A percentile compares a stretch with the other conserved stretches of the same genome.
Evolutionary conservation across 1,140 invertebrate genomes (phyloP).

Genomic region (Drosophila oshimai): DNA sequence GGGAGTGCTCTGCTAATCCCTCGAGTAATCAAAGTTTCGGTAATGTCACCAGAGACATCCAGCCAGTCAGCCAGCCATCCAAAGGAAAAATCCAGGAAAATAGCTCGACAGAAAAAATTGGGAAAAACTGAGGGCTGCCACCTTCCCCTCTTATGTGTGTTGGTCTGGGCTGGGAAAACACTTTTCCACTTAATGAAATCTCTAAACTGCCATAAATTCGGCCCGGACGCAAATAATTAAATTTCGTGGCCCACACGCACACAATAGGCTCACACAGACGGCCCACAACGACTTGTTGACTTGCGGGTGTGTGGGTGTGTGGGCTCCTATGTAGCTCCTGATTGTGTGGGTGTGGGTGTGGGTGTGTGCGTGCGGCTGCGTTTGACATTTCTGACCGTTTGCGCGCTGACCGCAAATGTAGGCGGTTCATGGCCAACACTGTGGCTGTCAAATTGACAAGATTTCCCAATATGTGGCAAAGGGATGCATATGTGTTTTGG

Average conservation of each 20-base stretch:
- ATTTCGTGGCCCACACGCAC: constrained; percentile 60
- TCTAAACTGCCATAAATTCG: constrained; percentile 81
- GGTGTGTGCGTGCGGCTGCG: constrained; percentile 14
- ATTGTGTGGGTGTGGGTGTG: background rate
- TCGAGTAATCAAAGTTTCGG: constrained; percentile 80
- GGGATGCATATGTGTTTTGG: background rate
- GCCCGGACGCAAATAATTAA: constrained; percentile 78
- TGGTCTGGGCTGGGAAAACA: constrained; percentile 52
- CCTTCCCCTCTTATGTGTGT: background rate
- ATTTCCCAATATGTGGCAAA: constrained; percentile 5
- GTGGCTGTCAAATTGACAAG: constrained; percentile 45
- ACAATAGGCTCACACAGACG: constrained; percentile 15
- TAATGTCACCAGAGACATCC: constrained; percentile 60
- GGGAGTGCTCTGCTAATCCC: constrained; percentile 66
- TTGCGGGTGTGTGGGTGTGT: constrained; percentile 27
- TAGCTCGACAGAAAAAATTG: constrained; percentile 50
- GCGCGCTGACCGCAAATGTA: constrained; percentile 58
- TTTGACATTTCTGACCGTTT: constrained; percentile 61
- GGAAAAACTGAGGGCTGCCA: constrained; percentile 11
- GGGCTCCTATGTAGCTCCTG: too few relatives aligned
- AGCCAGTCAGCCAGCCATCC: constrained; percentile 29
- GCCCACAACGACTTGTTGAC: constrained; percentile 61
- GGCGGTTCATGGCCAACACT: constrained; percentile 36
- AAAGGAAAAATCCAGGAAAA: constrained; percentile 29
- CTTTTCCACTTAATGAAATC: constrained; percentile 83